Evolutionary conservation across 1,140 invertebrate species (phyloP), one percentile per base, ranked within the genome.

Genomic region (Microplitis demolitor): DNA sequence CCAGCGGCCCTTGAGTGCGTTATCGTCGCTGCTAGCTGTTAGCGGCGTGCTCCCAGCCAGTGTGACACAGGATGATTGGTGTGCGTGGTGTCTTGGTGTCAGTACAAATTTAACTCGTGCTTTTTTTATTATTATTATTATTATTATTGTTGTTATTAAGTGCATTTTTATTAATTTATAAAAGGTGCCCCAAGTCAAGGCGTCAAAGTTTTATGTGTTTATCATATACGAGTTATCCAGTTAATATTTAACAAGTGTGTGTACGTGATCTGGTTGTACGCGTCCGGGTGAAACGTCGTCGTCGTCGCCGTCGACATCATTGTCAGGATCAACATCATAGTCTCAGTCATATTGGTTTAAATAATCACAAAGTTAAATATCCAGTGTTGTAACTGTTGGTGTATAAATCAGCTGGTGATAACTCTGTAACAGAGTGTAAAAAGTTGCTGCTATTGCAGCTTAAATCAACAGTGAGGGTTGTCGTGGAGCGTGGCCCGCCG

Each of bases 351-450:
- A n/a, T n/a, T n/a, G n/a, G n/a, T n/a, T n/a, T n/a, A n/a, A n/a
- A n/a, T n/a, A n/a, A n/a, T n/a, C n/a, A n/a, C n/a, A n/a, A n/a
- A n/a, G n/a, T n/a, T 24, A 24, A 24, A 24, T 24, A 24, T 24
- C 24, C 24, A 24, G 24, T 24, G 24, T 24, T 24, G 24, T 24
- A 24, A 24, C 24, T 24, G 24, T 24, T 24, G 24, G 24, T 24
- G 24, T 0, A 11, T 62, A n/a, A 11, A 16, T 62, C 60, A 62
- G 60, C 60, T 62, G 60, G 60, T 58, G 56, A 88, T 87, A 78
- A 80, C 81, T 83, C 79, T 82, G 88, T 88, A 88, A 85, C 87
- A 87, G 89, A 89, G 87, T 89, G 90, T 89, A 90, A 90, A 89
- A 90, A 87, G 88, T 85, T 80, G 80, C 76, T 82, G 78, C 76